Base-by-base conservation (phyloP, 2,797 vertebrate species). In the Cryptoprocta ferox region DNA sequence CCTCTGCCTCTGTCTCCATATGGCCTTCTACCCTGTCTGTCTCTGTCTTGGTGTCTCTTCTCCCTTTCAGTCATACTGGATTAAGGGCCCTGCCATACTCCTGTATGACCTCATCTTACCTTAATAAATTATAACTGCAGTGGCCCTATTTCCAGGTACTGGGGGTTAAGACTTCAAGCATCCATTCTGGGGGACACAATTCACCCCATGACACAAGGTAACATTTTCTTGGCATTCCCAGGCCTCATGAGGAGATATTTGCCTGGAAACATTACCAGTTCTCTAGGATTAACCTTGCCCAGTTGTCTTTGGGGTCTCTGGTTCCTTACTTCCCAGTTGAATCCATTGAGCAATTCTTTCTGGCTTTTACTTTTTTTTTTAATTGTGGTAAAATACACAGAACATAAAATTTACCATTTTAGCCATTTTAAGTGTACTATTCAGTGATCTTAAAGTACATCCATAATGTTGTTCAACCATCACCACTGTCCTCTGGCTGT, bases 361-460 rank as follows among this genome's bases (percentile, higher is more conserved):
- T 84, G 26, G 80, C 26, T 59, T 30, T 50, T 79, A 39, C 18
- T 68, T 81, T 30, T 53, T 78, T 96, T 83, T 97, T 81, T 73
- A 94, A 94, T 68, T 98, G 95, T 88, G 66, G 53, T 63, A 53
- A 86, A 78, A 86, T 68, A 37, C 28, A 50, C 7, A 32, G 13
- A 39, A 53, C 30, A 63, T 48, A 73, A 61, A 75, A 70, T 19
- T 45, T 87, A 50, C 35, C 59, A 59, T 89, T 70, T 95, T 59
- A 94, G 50, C 24, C 2, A 42, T 32, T 82, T 87, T 75, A 56
- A 50, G 8, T 65, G 6, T 61, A 61, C 89, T 91, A 71, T 70
- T 93, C 42, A 95, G 42, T 30, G 50, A 6, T 30, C 70, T 13
- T 65, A 24, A 24, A 37, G 26, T 45, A 45, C 2, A 9, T 26